phyloP scores from a whole-genome alignment of 2,113 vertebrate species.

The Phylloscopus trochiloides region DNA sequence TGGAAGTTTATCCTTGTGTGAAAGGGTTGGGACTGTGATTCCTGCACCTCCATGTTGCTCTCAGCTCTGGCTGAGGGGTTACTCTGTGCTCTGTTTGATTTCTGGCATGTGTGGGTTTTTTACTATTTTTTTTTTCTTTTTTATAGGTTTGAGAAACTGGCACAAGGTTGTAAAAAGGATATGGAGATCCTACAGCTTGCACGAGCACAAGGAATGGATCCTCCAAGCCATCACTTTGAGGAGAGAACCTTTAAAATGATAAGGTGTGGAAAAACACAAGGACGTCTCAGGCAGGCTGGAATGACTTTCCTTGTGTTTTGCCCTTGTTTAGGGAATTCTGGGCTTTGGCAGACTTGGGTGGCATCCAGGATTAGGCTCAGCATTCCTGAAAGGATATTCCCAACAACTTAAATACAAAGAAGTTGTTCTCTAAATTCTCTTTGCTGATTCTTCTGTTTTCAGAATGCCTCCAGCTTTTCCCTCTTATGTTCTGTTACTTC shows the following conservation, averaged over 20 bases:
- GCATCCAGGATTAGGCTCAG: neutral
- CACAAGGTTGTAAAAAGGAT: slow-evolving; percentile 87
- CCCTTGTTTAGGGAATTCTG: neutral
- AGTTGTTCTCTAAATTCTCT: neutral
- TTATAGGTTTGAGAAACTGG: slow-evolving; percentile 91
- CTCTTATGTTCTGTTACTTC: neutral
- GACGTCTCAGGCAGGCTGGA: neutral
- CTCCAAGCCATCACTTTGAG: slow-evolving; percentile 93
- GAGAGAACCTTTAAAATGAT: slow-evolving; percentile 89
- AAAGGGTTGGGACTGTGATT: neutral
- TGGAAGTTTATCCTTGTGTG: neutral
- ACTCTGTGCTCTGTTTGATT: neutral
- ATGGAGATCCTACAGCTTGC: slow-evolving; percentile 88
- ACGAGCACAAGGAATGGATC: slow-evolving; percentile 85
- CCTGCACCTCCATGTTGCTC: neutral
- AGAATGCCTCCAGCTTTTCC: neutral
- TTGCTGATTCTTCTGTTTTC: neutral
- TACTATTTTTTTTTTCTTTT: neutral
- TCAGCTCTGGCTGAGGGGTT: neutral
- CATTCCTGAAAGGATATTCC: neutral
- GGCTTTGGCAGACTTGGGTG: neutral
- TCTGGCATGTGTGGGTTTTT: neutral
- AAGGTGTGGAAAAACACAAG: slow-evolving; percentile 70
- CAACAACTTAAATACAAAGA: neutral
- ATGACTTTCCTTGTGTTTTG: neutral